A percentile compares a stretch with the other conserved stretches of the same genome.
Evolutionary conservation across 2,888 invertebrate species (phyloP).

Genomic region (Panzeria rudis): DNA sequence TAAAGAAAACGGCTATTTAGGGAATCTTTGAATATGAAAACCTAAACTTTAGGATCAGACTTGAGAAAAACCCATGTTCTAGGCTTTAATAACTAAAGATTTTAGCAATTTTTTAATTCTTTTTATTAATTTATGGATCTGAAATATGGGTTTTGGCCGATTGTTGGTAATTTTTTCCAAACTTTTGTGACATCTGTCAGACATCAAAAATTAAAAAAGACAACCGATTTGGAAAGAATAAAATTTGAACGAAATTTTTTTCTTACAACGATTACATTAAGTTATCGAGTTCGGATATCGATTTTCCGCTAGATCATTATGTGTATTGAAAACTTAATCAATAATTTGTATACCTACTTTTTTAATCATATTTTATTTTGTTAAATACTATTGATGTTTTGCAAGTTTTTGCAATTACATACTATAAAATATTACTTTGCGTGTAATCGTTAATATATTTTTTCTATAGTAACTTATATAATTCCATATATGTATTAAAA

Average conservation of each 20-base stretch:
- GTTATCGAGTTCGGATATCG: background rate
- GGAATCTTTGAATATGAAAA: too few species aligned
- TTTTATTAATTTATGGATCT: too few species aligned
- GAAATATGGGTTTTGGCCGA: too few species aligned
- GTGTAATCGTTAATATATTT: constrained; percentile 36
- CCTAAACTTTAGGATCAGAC: too few species aligned
- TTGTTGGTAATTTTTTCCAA: too few species aligned
- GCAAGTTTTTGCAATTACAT: constrained; percentile 6
- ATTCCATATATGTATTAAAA: background rate
- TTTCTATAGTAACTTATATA: constrained; percentile 29
- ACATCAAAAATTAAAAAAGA: too few species aligned
- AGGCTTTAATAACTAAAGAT: too few species aligned
- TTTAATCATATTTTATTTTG: constrained; percentile 27
- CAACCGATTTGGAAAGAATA: too few species aligned
- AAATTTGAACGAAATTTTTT: background rate
- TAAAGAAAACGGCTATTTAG: too few species aligned
- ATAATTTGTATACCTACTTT: background rate
- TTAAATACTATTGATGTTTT: constrained; percentile 4
- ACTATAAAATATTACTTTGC: constrained; percentile 32
- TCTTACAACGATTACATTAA: background rate
- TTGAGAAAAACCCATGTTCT: too few species aligned
- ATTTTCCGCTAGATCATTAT: background rate
- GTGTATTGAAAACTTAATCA: background rate
- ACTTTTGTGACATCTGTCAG: too few species aligned
- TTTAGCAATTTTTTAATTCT: too few species aligned